A percentile compares a stretch with the other conserved stretches of the same genome.
These are phyloP conservation scores for Hololepta plana DNA, from an alignment of 2,888 invertebrate species.

Conservation along the genomic window DNA sequence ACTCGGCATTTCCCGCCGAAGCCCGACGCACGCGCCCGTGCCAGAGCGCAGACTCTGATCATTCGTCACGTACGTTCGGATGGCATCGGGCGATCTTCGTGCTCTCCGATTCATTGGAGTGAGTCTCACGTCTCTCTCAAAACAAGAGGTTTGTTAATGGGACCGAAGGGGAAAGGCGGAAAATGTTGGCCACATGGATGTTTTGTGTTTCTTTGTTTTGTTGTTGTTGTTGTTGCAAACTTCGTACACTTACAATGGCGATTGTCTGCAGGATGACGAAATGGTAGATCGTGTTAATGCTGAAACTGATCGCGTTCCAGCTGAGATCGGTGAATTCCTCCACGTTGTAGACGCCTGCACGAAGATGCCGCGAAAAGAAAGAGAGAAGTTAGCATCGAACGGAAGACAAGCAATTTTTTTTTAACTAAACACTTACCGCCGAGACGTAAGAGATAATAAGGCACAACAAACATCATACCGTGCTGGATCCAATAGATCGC, in stretches of 20 bases:
- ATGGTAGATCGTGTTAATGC: constrained; percentile 66
- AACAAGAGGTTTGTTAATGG: no score
- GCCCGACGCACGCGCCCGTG: no score
- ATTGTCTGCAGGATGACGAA: constrained; percentile 57
- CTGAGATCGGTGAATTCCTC: constrained; percentile 58
- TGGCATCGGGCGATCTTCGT: no score
- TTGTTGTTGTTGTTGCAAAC: no score
- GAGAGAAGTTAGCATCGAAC: background rate
- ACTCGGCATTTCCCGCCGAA: no score
- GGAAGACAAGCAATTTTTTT: background rate
- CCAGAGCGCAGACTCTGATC: no score
- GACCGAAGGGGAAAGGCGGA: no score
- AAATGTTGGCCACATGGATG: no score
- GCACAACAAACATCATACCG: constrained; percentile 85
- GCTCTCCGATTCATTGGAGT: no score
- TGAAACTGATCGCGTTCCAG: constrained; percentile 65
- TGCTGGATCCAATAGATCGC: constrained; percentile 93
- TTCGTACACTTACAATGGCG: constrained; percentile 42
- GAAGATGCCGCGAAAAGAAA: constrained; percentile 10
- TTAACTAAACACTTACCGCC: constrained; percentile 46
- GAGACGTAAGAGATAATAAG: constrained; percentile 73
- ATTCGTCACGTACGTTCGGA: no score
- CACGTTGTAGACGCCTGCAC: constrained; percentile 65
- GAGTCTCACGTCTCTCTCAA: no score
- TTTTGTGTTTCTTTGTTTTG: no score